These are phyloP conservation scores for Meriones unguiculatus DNA, from an alignment of 2,113 vertebrate species.

Conservation along the genomic window DNA sequence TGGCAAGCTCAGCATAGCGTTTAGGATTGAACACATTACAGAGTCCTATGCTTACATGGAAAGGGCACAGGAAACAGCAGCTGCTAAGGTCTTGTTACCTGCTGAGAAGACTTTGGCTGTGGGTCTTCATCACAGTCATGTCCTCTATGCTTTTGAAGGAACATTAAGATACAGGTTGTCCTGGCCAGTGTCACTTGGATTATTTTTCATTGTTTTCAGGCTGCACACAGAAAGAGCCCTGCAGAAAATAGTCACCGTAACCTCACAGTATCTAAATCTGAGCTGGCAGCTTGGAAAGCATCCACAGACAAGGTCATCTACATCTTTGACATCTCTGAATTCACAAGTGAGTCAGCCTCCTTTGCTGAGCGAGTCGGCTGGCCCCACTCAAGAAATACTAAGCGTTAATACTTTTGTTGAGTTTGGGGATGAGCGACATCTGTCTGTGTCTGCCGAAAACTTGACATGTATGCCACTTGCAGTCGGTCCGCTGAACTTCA, in stretches of 20 bases:
- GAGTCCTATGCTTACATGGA: not conserved
- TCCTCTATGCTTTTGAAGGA: not conserved
- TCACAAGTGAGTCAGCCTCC: not conserved
- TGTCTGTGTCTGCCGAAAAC: not conserved
- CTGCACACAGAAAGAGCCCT: not conserved
- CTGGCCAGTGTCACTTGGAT: not conserved
- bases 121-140: not conserved
- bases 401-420: slow-evolving; percentile 3
- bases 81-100: not conserved
- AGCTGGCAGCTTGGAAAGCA: not conserved
- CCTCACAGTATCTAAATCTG: not conserved
- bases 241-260: not conserved
- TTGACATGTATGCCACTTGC: not conserved
- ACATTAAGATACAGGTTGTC: not conserved
- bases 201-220: slow-evolving; percentile 48
- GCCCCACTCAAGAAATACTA: not conserved
- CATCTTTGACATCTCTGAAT: not conserved
- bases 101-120: not conserved
- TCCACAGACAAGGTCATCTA: not conserved
- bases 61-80: not conserved
- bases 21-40: not conserved
- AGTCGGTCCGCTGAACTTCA: not conserved
- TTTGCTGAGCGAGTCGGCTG: slow-evolving; percentile 6
- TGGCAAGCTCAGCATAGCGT: not conserved
- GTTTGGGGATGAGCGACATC: not conserved